phyloP scores from a whole-genome alignment of 2,113 vertebrate species.

The Seriola quinqueradiata region DNA sequence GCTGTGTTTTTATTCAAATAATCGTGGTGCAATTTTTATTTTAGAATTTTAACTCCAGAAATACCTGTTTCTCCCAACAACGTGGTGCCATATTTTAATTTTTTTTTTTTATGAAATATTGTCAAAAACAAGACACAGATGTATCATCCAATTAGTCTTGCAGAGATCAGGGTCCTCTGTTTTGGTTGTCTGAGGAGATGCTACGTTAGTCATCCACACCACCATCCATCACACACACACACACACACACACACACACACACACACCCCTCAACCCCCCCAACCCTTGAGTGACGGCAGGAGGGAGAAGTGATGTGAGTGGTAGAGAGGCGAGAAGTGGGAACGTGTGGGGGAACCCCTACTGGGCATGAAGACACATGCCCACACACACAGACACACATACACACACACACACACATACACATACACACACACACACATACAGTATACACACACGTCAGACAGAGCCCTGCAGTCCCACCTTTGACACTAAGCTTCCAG shows the following conservation, averaged over 20 bases:
- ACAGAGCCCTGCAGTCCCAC: conserved; percentile 79
- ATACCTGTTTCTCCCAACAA: conserved; percentile 6
- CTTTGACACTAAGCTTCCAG: conserved; percentile 84
- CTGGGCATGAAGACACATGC: conserved; percentile 69
- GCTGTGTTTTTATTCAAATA: background rate
- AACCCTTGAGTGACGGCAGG: conserved; percentile 41
- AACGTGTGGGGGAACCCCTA: conserved; percentile 72
- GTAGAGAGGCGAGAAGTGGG: conserved; percentile 59
- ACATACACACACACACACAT: conserved; percentile 31
- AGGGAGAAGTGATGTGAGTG: conserved; percentile 52
- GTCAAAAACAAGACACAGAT: conserved; percentile 27
- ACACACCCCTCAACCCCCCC: background rate
- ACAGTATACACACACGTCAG: conserved; percentile 52
- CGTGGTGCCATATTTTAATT: background rate
- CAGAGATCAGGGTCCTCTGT: conserved; percentile 42
- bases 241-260: conserved; percentile 13
- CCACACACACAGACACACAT: conserved; percentile 33
- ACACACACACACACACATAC: conserved; percentile 45
- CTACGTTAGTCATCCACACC: background rate
- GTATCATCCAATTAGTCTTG: conserved; percentile 47
- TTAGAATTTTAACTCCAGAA: background rate
- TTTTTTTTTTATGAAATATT: background rate
- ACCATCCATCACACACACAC: background rate
- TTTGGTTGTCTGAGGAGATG: conserved; percentile 36
- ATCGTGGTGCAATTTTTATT: background rate